Conservation (phyloP, 2,113 vertebrate species). For the Carettochelys insculpta region DNA sequence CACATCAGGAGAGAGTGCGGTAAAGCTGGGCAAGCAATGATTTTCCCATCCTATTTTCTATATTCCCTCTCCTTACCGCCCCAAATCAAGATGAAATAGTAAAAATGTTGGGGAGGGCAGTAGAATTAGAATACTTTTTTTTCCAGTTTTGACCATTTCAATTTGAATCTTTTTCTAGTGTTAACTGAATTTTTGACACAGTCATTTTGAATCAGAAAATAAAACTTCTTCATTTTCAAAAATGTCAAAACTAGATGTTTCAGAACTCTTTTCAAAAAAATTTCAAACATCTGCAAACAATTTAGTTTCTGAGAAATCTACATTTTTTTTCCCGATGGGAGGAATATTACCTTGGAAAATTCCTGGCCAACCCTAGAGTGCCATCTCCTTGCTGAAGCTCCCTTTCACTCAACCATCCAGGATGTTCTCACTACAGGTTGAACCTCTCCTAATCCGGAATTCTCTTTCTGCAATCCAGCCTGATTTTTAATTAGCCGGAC, state of each 20-base stretch:
- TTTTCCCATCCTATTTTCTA: not conserved
- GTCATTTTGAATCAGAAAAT: not conserved
- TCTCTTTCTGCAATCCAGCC: no score
- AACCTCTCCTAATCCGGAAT: no score
- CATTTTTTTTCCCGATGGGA: not conserved
- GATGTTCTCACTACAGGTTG: no score
- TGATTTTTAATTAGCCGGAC: no score
- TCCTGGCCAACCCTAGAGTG: not conserved
- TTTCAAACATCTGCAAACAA: not conserved
- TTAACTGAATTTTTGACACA: not conserved
- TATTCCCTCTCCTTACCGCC: not conserved
- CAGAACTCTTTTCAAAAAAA: not conserved
- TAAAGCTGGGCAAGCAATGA: not conserved
- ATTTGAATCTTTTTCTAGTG: not conserved
- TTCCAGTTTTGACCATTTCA: not conserved
- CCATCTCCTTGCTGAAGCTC: not conserved
- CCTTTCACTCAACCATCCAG: not conserved
- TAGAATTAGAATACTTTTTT: not conserved
- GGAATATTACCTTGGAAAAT: not conserved
- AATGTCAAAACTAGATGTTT: not conserved
- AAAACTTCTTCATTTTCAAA: not conserved
- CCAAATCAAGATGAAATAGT: not conserved
- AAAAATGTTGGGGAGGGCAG: not conserved
- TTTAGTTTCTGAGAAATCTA: not conserved
- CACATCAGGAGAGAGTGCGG: not conserved